Evolutionary conservation across 1,140 invertebrate genomes (phyloP), one percentile per base, ranked within the genome.

Genomic region (Antheraea mylitta): DNA sequence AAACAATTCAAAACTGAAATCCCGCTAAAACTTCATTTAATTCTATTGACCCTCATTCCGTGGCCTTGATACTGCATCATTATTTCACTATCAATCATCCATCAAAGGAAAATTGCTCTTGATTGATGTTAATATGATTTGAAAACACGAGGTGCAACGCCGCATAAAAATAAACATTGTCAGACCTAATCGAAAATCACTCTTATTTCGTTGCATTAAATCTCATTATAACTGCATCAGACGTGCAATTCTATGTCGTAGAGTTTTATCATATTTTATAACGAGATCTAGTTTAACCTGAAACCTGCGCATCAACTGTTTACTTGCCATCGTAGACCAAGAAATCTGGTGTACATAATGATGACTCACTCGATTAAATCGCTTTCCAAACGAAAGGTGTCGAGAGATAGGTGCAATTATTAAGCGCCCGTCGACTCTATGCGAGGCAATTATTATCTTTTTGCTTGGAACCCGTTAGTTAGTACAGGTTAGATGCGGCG

Each of bases 331-430:
- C 58, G 65, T 62, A 68, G 78, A 10, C 80, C 68, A n/a, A 36
- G 16, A 68, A 68, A 71, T 71, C 77, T 81, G 82, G 60, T 63
- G 62, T 66, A 70, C 71, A 78, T 83, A 80, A 72, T 75, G 80
- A 84, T 85, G 83, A 87, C 78, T 87, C 85, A 89, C 78, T 76
- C 65, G 75, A 87, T 87, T 72, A 77, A 72, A 82, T 82, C 79
- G 85, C 89, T 91, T 91, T 91, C 89, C 86, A 89, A 89, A 84
- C 80, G 89, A 91, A 91, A 91, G 89, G 89, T 87, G 88, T 73
- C 78, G 83, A 85, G 84, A 86, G 81, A 81, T 80, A 74, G 77
- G 76, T 81, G 85, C 85, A 88, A 90, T 90, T 87, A 89, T 78
- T 76, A 80, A 68, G 71, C 76, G 77, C 77, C 75, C 76, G 77